Evolutionary conservation across 2,113 vertebrate genomes (phyloP), one percentile per base, ranked within the genome.

Genomic region (Rhegmatorhina hoffmannsi): DNA sequence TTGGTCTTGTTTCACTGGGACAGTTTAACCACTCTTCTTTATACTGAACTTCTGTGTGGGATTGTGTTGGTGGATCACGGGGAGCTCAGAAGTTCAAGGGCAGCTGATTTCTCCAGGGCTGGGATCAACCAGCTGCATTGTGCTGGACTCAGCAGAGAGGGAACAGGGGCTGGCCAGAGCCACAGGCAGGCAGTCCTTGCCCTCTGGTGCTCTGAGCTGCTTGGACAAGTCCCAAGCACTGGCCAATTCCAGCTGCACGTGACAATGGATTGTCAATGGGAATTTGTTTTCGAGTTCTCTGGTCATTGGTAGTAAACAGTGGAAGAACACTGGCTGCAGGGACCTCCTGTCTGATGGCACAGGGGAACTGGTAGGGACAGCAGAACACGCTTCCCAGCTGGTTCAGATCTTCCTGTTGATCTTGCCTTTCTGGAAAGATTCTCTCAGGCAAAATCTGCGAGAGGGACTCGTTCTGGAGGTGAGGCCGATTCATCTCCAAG

Each of bases 181-280:
- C 76, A 50, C 64, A 68, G 89, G 91, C 94, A 84, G 75, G 83
- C 95, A 93, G 53, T 67, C 64, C 73, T 93, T 84, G 83, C 79
- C 83, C 90, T 93, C 88, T 86, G 67, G 63, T 78, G 87, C 76
- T 94, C 75, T 75, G 63, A 96, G 94, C 91, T 95, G 95, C 95
- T 92, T 97, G 96, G 95, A 78, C 92, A 92, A 87, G 92, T 75
- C 95, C 95, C 95, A 95, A 69, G 89, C 87, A 95, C 92, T 92
- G 89, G 84, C 81, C 1, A 0, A 87, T 94, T 95, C 95, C 87
- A 97, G 94, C 94, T 79, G 92, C 96, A 95, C 56, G 60, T 96
- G 93, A 87, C 68, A 73, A 56, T 36, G 84, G 89, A 13, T 70
- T 70, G 73, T 94, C 92, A 94, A 33, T 87, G 91, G 69, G 80